Base-by-base conservation (phyloP, 2,888 invertebrate species). In the Spodoptera picta region DNA sequence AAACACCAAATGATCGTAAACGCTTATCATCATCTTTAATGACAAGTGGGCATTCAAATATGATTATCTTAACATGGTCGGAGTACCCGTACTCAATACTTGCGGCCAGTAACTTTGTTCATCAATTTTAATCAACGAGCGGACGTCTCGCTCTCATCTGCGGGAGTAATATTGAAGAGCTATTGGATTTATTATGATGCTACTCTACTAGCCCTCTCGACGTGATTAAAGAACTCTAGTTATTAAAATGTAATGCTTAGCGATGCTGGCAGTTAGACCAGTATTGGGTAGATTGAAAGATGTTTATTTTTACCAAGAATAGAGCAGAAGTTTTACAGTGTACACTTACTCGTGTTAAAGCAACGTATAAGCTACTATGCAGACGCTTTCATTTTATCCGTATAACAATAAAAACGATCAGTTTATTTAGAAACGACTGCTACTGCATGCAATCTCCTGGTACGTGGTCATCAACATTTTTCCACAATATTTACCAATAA, bases 91-190 rank as follows among this genome's bases (percentile, higher is more conserved):
- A 65, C 79, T 62, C 53, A 43, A 73, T 72, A 75, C 74, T 70
- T 61, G 75, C 41, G 73, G 71, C 63, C 65, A 54, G 48, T 65
- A 84, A 86, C 81, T 84, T 83, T 75, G 65, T 79, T 79, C 86
- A 86, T 84, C 81, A 86, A 84, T 86, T 81, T 81, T 81, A 82
- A 84, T 86, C 80, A 83, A 77, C 69, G 60, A 59, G 52, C 50
- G 71, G 67, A 73, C 60, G 53, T 64, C 53, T 57, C 47, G 47
- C 48, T 60, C 75, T 81, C 73, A 77, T 79, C 76, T 73, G 71
- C 45, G 52, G 48, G 52, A 66, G 66, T 73, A 63, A 62, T 60
- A 63, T 63, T 65, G 56, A 61, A 61, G 58, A 73, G 55, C 61
- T 55, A 65, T 64, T 73, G 54, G 54, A 63, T 63, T 53, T 58